Evolutionary conservation across 2,888 invertebrate genomes (phyloP).

Genomic region (Mesorhabditis spiculigera): DNA sequence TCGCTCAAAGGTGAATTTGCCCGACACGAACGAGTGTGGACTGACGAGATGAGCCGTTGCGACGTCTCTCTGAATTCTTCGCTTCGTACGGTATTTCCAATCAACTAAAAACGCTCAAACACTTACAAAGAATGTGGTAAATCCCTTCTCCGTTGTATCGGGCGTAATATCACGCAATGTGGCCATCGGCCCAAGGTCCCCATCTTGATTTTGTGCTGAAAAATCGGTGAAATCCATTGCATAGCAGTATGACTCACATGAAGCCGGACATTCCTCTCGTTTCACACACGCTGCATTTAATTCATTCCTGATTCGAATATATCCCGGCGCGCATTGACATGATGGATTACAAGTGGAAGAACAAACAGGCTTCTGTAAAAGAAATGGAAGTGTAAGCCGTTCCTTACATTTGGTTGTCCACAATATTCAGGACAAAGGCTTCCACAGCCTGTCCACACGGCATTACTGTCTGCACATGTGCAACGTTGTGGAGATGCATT

Average conservation of each 20-base stretch:
- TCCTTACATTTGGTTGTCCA: slow-evolving; percentile 27
- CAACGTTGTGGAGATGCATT: slow-evolving; percentile 38
- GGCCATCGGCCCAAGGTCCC: slow-evolving; percentile 10
- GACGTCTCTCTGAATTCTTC: background rate
- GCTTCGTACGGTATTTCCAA: too few species aligned
- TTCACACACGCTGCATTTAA: slow-evolving; percentile 38
- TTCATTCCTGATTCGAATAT: slow-evolving; percentile 32
- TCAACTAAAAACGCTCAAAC: too few species aligned
- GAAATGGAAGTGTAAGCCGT: background rate
- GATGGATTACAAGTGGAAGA: slow-evolving; percentile 37
- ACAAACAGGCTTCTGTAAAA: slow-evolving; percentile 28
- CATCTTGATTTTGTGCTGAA: background rate
- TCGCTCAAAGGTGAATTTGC: slow-evolving; percentile 1
- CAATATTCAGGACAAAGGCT: slow-evolving; percentile 44
- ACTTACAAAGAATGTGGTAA: background rate
- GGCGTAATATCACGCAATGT: slow-evolving; percentile 26
- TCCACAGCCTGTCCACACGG: slow-evolving; percentile 38
- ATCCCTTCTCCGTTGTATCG: slow-evolving; percentile 2
- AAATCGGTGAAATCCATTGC: background rate
- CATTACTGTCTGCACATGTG: slow-evolving; percentile 34
- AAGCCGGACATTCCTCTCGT: slow-evolving; percentile 24
- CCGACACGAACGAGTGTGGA: background rate
- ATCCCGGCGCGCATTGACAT: slow-evolving; percentile 40
- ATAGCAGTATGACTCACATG: background rate
- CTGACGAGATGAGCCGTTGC: slow-evolving; percentile 1